These are phyloP conservation scores for Cydia amplana DNA, from an alignment of 1,140 invertebrate species.

Conservation along the genomic window DNA sequence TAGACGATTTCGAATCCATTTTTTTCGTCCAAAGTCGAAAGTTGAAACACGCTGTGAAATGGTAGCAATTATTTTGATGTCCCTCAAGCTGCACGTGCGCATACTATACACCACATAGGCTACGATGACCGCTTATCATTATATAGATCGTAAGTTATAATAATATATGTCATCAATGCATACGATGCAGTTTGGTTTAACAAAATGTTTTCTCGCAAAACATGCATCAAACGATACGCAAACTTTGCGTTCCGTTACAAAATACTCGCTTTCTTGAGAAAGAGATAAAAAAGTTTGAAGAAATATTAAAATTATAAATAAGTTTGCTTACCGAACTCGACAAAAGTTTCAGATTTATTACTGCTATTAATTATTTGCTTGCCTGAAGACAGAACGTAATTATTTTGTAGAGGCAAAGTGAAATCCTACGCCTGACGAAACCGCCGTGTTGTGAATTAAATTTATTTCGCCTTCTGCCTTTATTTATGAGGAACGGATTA, in stretches of 20 bases:
- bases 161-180: too few species aligned
- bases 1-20: too few species aligned
- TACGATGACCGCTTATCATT: too few species aligned
- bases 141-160: too few species aligned
- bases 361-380: constrained; percentile 65
- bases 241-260: background rate
- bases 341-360: constrained; percentile 70
- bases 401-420: constrained; percentile 63
- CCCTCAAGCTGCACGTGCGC: too few species aligned
- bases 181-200: too few species aligned
- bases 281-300: constrained; percentile 43
- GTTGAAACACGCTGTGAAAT: too few species aligned
- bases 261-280: background rate
- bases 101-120: too few species aligned
- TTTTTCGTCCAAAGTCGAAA: too few species aligned
- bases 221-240: background rate
- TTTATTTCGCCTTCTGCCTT: constrained; percentile 50
- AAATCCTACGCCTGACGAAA: constrained; percentile 59
- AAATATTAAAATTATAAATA: constrained; percentile 62
- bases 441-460: constrained; percentile 48
- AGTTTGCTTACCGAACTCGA: constrained; percentile 58
- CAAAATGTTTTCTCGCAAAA: background rate
- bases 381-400: constrained; percentile 63
- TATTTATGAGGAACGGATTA: constrained; percentile 37
- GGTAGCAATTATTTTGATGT: too few species aligned